These are phyloP conservation scores for Aurelia sp. DNA, from an alignment of 30 jellyfish, hydroid and myxozoan species.

Conservation along the genomic window DNA sequence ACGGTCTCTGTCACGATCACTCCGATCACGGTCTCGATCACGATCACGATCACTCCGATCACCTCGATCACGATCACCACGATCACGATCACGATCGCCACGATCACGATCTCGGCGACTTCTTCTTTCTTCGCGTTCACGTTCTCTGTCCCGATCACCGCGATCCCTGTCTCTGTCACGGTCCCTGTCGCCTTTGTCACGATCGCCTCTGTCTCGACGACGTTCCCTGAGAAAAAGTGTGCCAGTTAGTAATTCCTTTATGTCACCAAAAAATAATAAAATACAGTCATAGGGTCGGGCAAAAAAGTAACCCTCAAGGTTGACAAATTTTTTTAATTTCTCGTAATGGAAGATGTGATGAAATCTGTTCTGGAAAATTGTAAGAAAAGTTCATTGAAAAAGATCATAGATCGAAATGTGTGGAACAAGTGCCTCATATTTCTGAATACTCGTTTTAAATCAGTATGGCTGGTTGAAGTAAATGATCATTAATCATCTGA, in stretches of 20 bases:
- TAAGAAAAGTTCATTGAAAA: too few species aligned
- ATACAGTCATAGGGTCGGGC: too few species aligned
- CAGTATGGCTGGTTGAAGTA: too few species aligned
- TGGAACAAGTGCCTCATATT: too few species aligned
- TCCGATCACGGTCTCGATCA: conserved; percentile 28
- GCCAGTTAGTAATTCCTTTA: too few species aligned
- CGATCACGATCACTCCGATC: conserved; percentile 67
- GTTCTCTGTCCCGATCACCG: conserved; percentile 70
- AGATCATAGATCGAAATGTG: too few species aligned
- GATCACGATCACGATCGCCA: conserved; percentile 58
- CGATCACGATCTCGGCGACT: conserved; percentile 47
- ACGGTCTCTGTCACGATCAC: conserved; percentile 32
- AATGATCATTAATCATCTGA: too few species aligned
- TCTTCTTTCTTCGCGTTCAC: conserved; percentile 72
- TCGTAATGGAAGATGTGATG: too few species aligned
- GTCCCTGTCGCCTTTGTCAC: conserved; percentile 49
- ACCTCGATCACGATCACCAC: conserved; percentile 61
- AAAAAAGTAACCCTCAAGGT: too few species aligned
- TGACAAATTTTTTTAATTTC: too few species aligned
- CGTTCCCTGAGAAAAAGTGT: conserved; percentile 53
- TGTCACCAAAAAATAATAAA: too few species aligned
- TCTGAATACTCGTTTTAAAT: too few species aligned
- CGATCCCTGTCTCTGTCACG: conserved; percentile 70
- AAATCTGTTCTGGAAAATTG: not conserved
- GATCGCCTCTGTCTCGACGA: conserved; percentile 47